These are phyloP conservation scores for Zosterops hypoxanthus DNA, from an alignment of 2,113 vertebrate species.

Conservation along the genomic window DNA sequence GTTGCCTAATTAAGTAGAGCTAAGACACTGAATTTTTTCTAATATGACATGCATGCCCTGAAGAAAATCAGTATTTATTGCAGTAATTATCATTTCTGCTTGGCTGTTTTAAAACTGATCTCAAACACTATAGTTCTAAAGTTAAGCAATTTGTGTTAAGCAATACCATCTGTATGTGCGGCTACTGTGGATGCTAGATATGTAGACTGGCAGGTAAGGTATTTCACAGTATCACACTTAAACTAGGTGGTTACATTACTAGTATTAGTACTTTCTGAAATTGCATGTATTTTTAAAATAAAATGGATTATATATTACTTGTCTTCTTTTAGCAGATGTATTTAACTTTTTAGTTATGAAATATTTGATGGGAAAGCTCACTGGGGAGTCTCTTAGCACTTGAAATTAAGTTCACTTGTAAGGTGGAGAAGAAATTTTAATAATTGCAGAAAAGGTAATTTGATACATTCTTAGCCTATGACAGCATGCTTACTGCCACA, in stretches of 20 bases:
- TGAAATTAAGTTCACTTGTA: slow-evolving; percentile 64
- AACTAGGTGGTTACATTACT: slow-evolving; percentile 55
- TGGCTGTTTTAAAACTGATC: slow-evolving; percentile 15
- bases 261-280: slow-evolving; percentile 61
- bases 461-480: slow-evolving; percentile 58
- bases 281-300: slow-evolving; percentile 61
- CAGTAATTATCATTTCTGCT: slow-evolving; percentile 27
- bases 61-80: slow-evolving; percentile 45
- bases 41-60: neutral
- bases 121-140: slow-evolving; percentile 6
- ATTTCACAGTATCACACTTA: slow-evolving; percentile 41
- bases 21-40: neutral
- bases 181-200: slow-evolving; percentile 37
- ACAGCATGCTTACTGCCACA: slow-evolving; percentile 41
- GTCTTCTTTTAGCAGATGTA: slow-evolving; percentile 58
- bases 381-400: slow-evolving; percentile 59
- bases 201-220: slow-evolving; percentile 28
- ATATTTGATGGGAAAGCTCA: slow-evolving; percentile 66
- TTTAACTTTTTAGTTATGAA: slow-evolving; percentile 68
- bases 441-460: slow-evolving; percentile 64
- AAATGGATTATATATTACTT: slow-evolving; percentile 65
- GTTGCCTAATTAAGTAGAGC: slow-evolving; percentile 18
- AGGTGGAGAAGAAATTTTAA: slow-evolving; percentile 65
- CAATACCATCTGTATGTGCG: neutral
- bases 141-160: slow-evolving; percentile 21